Evolutionary conservation across 2,113 vertebrate genomes (phyloP).

Genomic region (Psophia crepitans): DNA sequence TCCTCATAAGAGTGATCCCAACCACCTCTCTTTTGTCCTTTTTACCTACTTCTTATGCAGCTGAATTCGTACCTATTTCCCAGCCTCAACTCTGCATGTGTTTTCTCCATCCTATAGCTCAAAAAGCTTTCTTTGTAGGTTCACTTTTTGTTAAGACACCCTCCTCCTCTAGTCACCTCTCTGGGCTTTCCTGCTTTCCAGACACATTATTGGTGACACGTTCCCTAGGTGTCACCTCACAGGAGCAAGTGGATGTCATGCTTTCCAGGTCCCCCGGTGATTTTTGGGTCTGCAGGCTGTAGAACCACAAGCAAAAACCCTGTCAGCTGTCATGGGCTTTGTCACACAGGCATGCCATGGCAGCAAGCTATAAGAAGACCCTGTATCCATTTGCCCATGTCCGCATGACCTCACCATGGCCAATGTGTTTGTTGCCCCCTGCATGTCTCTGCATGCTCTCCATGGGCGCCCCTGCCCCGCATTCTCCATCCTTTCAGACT

Average conservation of each 20-base stretch:
- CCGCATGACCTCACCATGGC: accelerated
- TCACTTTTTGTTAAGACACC: neutral
- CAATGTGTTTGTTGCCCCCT: neutral
- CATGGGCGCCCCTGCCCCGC: neutral
- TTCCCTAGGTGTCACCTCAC: neutral
- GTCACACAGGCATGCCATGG: neutral
- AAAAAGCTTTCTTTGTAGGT: neutral
- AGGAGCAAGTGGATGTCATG: neutral
- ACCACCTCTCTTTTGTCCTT: neutral
- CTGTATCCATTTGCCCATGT: accelerated
- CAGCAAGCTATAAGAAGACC: accelerated
- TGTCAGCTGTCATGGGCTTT: neutral
- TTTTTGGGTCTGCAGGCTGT: neutral
- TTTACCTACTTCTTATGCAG: neutral
- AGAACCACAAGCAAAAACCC: neutral
- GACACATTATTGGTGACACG: neutral
- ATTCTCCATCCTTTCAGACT: neutral
- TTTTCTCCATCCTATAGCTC: neutral
- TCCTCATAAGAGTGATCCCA: neutral
- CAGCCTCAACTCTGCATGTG: neutral
- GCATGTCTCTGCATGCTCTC: neutral
- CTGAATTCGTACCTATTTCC: neutral
- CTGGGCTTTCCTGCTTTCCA: neutral
- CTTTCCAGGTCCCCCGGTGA: neutral
- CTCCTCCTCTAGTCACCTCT: neutral